Conservation (phyloP, 1,140 invertebrate genomes). For the Phortica variegata region DNA sequence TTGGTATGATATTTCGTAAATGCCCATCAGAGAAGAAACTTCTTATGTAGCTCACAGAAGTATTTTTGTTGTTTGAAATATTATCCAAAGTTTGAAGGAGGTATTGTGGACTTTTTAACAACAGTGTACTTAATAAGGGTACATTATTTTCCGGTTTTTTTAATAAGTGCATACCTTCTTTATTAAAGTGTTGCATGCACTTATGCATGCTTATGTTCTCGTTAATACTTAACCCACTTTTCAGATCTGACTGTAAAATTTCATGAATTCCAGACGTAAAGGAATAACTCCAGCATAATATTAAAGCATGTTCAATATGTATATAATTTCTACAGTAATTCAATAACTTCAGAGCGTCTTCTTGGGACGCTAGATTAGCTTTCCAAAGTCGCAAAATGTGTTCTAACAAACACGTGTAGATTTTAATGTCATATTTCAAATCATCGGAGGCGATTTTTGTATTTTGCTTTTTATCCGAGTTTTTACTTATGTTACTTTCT, state of each 20-base stretch:
- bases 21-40: conserved; percentile 17
- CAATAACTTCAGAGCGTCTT: conserved; percentile 11
- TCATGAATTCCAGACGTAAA: conserved; percentile 13
- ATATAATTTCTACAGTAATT: conserved; percentile 13
- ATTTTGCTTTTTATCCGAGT: conserved; percentile 16
- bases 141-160: conserved; percentile 5
- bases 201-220: conserved; percentile 4
- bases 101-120: conserved; percentile 9
- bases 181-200: conserved; percentile 4
- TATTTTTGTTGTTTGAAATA: conserved; percentile 5
- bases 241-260: background rate
- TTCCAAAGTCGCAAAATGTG: no score
- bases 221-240: background rate
- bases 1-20: conserved; percentile 2
- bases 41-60: conserved; percentile 11
- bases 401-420: conserved; percentile 14
- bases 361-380: no score
- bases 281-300: conserved; percentile 20
- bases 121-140: conserved; percentile 1
- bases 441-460: conserved; percentile 23
- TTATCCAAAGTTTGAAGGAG: conserved; percentile 27
- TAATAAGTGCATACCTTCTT: background rate
- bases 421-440: conserved; percentile 18
- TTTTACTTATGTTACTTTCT: conserved; percentile 14
- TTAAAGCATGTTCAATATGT: conserved; percentile 20